These are phyloP conservation scores for Pseudomyrmex dendroicus DNA, from an alignment of 1,140 invertebrate species.

Conservation along the genomic window DNA sequence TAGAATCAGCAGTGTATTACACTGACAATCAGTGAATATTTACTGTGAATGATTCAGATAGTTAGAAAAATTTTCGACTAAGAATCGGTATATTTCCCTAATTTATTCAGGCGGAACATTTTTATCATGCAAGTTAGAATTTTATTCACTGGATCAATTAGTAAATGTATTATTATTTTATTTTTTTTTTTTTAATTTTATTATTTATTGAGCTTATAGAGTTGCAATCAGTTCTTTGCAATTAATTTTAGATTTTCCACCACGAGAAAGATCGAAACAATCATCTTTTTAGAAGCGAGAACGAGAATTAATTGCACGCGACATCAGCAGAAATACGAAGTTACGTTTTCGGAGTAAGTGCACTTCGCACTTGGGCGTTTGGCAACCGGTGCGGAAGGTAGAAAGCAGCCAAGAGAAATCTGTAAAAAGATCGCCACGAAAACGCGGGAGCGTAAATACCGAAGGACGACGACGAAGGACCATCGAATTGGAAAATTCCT, in stretches of 20 bases:
- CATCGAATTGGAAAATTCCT: conserved; percentile 59
- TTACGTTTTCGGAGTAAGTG: conserved; percentile 28
- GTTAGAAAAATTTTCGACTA: no score
- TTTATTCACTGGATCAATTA: no score
- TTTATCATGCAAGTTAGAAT: no score
- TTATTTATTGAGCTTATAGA: no score
- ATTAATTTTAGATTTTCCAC: background rate
- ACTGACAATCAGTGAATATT: no score
- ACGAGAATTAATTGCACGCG: conserved; percentile 43
- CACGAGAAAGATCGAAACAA: background rate
- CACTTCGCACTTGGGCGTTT: conserved; percentile 51
- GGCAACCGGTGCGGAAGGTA: conserved; percentile 34
- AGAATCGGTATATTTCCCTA: no score
- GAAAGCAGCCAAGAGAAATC: conserved; percentile 46
- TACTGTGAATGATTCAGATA: no score
- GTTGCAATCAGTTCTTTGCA: background rate
- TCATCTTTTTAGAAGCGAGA: conserved; percentile 11
- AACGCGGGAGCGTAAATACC: conserved; percentile 45
- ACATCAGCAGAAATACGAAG: conserved; percentile 51
- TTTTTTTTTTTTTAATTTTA: no score
- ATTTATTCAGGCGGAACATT: no score
- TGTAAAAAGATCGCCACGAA: conserved; percentile 39
- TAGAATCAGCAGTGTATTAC: no score
- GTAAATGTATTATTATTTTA: no score
- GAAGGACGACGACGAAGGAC: conserved; percentile 29